Conservation (phyloP, 1,140 invertebrate genomes). For the Drosophila ananassae region DNA sequence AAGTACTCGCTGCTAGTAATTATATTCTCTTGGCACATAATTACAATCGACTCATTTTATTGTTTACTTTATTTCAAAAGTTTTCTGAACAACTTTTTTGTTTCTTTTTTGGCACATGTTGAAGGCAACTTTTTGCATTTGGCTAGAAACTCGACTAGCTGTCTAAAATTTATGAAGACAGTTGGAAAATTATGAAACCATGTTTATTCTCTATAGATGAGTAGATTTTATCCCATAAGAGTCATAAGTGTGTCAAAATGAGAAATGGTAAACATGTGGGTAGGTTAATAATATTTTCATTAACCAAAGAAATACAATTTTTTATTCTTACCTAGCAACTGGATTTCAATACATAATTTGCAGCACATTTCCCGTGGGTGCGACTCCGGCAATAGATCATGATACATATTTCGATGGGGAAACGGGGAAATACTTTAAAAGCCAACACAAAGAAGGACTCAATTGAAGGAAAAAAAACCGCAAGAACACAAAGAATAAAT, state of each 20-base stretch:
- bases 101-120: constrained; percentile 43
- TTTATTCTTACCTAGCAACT: constrained; percentile 11
- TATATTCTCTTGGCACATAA: constrained; percentile 66
- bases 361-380: constrained; percentile 29
- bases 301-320: neutral
- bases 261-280: neutral
- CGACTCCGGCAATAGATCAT: constrained; percentile 65
- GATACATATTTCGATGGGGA: constrained; percentile 30
- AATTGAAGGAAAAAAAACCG: constrained; percentile 75
- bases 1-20: constrained; percentile 48
- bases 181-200: constrained; percentile 58
- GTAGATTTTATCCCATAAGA: neutral
- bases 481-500: constrained; percentile 60
- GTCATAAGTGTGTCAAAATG: constrained; percentile 9
- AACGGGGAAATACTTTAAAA: constrained; percentile 56
- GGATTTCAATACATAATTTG: constrained; percentile 45
- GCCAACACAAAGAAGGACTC: constrained; percentile 19
- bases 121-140: constrained; percentile 66
- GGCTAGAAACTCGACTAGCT: constrained; percentile 41
- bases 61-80: constrained; percentile 72
- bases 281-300: neutral
- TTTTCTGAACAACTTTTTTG: constrained; percentile 31
- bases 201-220: constrained; percentile 9
- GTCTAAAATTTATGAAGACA: constrained; percentile 64
- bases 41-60: constrained; percentile 71